These are phyloP conservation scores for Poecilia gillii DNA, from an alignment of 2,797 vertebrate species.

Conservation along the genomic window DNA sequence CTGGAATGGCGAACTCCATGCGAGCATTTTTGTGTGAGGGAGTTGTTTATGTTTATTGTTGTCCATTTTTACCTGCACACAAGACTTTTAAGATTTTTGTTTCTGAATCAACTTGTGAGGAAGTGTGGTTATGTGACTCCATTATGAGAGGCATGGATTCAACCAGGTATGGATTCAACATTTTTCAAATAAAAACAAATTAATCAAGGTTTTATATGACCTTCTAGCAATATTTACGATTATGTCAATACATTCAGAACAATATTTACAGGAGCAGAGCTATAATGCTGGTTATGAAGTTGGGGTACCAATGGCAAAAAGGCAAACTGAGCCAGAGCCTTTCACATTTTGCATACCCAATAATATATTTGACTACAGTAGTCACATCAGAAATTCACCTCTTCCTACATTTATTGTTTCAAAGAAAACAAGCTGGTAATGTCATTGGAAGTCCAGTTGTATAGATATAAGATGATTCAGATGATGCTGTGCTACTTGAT, in stretches of 20 bases:
- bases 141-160: not conserved
- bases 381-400: not conserved
- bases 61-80: not conserved
- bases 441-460: slow-evolving; percentile 29
- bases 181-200: not conserved
- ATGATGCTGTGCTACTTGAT: slow-evolving; percentile 61
- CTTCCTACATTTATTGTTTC: not conserved
- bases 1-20: not conserved
- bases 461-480: slow-evolving; percentile 59
- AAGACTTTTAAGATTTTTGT: not conserved
- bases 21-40: not conserved
- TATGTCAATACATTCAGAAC: not conserved
- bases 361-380: not conserved
- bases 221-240: not conserved
- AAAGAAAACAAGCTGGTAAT: not conserved
- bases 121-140: not conserved
- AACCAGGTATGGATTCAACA: not conserved
- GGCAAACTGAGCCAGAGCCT: not conserved
- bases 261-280: not conserved
- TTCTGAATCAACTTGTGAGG: not conserved
- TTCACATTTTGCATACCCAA: not conserved
- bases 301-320: not conserved
- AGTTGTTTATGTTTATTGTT: not conserved
- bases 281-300: not conserved
- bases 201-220: not conserved